Base-by-base conservation (phyloP, 2,797 vertebrate species). In the Danio jaintianensis region DNA sequence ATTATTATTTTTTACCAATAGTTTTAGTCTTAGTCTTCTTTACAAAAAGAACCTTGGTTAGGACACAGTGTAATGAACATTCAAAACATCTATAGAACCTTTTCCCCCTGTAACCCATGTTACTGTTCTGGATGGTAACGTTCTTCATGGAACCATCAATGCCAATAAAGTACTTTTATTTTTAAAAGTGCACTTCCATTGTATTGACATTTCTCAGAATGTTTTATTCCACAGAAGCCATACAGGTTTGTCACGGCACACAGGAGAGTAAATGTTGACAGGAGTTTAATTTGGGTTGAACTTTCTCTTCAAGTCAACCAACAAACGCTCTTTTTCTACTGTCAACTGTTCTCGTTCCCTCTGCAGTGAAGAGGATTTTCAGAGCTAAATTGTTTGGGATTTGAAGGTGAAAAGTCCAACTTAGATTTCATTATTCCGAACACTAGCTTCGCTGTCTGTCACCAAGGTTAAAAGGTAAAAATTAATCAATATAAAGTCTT, bases 391-490 rank as follows among this genome's bases (percentile, higher is more conserved):
- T 63, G 59, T 48, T 58, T 76, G 61, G 68, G 68, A 83, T 72
- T 83, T 75, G 29, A 80, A 79, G 79, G 83, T 85, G 81, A 80
- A 71, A 80, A 66, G 63, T 77, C 61, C 40, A 59, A 59, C 18
- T 72, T 69, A 47, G 6, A 40, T 55, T 64, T 70, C 22, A 38
- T 52, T 52, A 78, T 78, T 69, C 64, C 59, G 53, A 40, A 56
- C 75, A 48, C 43, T 58, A 55, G 59, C 52, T 75, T 75, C 40
- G 70, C 13, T 75, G 68, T 75, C 56, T 80, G 91, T 91, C 91
- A 82, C 89, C 88, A 91, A 85, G 90, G 91, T 92, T 89, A 92
- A 90, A 83, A 79, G 84, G 83, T 79, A 88, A 81, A 86, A 74
- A 87, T 85, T 66, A 88, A 89, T 91, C 87, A 87, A 83, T 85